Evolutionary conservation across 2,797 vertebrate species (phyloP), one percentile per base, ranked within the genome.

Genomic region (Nannoperca obscura): DNA sequence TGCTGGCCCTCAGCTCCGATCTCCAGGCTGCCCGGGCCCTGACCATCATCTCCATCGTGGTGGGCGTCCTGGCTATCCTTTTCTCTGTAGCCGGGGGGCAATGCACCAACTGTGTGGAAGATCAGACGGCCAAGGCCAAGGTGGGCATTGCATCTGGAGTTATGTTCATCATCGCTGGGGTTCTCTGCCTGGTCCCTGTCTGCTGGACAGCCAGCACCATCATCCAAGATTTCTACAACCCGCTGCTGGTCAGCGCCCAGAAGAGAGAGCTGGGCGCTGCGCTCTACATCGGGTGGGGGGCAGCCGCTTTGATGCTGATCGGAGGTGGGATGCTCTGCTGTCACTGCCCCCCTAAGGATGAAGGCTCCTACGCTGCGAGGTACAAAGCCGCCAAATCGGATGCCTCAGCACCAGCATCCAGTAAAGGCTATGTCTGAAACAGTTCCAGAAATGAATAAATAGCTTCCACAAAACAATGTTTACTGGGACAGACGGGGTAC

Each of bases 41-140:
- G 46, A 88, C 90, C 1, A 65, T 99, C 68, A 63, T 99, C 70
- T 66, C 96, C 83, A 94, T 99, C 3, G 5, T 99, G 7, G 90
- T 97, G 88, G 97, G 96, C 0, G 4, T 97, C 52, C 3, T 98
- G 65, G 97, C 95, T 7, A 95, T 98, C 86, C 87, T 98, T 65
- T 90, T 98, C 0, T 76, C 96, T 0, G 86, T 99, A 1, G 81
- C 96, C 0, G 97, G 98, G 0, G 98, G 97, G 52, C 95, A 97
- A 68, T 99, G 98, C 94, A 99, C 98, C 92, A 98, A 97, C 92
- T 99, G 98, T 2, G 92, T 99, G 83, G 93, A 96, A 60, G 95
- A 99, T 0, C 89, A 92, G 14, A 12, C 42, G 0, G 47, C 95
- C 82, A 99, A 99, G 85, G 82, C 88, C 70, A 98, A 96, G 91